Base-by-base conservation (phyloP, 2,888 invertebrate genomes). In the Dicyrtoma fusca region DNA sequence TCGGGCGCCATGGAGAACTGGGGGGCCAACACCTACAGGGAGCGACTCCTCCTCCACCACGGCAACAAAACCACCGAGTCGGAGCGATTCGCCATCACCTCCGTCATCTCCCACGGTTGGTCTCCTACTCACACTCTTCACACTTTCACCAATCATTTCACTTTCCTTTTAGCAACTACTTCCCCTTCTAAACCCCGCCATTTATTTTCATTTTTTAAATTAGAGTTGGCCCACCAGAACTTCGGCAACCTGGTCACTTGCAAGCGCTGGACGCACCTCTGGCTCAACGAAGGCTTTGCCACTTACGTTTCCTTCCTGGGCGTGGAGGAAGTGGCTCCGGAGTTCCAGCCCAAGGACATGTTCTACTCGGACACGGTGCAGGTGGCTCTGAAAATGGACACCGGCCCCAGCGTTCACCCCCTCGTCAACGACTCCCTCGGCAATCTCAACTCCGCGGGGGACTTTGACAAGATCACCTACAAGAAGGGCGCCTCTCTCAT, bases 401-500 rank as follows among this genome's bases (percentile, higher is more conserved):
- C 83, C 21, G 77, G 84, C 26, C 81, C 82, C 63, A 81, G 83
- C 0, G 84, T 84, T 3, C 86, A 85, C 79, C 84, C 86, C 14
- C 82, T 86, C 70, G 82, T 84, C 69, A 81, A 83, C 26, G 84
- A 86, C 23, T 79, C 81, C 11, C 81, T 83, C 64, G 84, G 84
- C 8, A 59, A 59, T 1, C 82, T 82, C 26, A 84, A 84, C 76
- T 84, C 84, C 51, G 81, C 80, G 23, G 84, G 85, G 74, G 83
- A 84, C 1, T 85, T 86, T 75, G 85, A 85, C 74, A 76, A 81
- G 17, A 85, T 85, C 69, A 84, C 84, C 17, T 85, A 86, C 75
- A 81, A 81, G 55, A 85, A 85, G 79, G 83, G 81, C 76, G 84
- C 86, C 0, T 83, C 85, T 1, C 82, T 87, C 1, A 85, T 87